Conservation (phyloP, 1,140 invertebrate genomes). For the Philotrypesis tridentata region DNA sequence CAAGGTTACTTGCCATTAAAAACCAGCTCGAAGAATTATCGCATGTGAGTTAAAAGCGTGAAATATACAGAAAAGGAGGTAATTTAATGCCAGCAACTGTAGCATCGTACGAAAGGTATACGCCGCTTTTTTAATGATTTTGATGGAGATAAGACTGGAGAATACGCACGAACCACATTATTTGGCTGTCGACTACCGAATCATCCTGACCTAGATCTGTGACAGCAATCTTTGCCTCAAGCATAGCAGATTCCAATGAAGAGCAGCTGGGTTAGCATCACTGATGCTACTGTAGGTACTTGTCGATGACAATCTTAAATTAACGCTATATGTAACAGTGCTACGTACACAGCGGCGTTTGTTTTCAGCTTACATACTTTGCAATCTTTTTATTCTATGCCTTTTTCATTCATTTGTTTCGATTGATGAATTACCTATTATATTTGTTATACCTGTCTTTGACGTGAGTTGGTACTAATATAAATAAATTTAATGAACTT, state of each 20-base stretch:
- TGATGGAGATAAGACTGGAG: constrained; percentile 59
- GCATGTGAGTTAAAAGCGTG: constrained; percentile 46
- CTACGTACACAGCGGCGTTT: background rate
- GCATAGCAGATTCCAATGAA: constrained; percentile 34
- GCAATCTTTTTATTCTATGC: no score
- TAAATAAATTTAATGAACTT: no score
- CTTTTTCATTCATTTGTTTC: background rate
- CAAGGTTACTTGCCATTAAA: background rate
- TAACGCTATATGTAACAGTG: background rate
- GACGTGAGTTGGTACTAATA: no score
- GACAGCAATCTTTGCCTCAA: constrained; percentile 48
- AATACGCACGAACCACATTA: constrained; percentile 57
- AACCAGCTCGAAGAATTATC: background rate
- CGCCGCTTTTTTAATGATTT: constrained; percentile 59
- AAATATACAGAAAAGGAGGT: constrained; percentile 55
- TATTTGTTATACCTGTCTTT: background rate
- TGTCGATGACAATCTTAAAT: background rate
- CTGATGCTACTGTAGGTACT: background rate
- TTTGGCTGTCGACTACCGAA: constrained; percentile 63
- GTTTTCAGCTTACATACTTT: background rate
- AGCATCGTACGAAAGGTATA: constrained; percentile 58
- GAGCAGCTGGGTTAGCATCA: background rate
- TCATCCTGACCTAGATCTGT: constrained; percentile 67
- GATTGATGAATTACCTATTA: background rate
- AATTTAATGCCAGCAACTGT: constrained; percentile 42